These are phyloP conservation scores for Vanacampus margaritifer DNA, from an alignment of 2,113 vertebrate species.

Conservation along the genomic window DNA sequence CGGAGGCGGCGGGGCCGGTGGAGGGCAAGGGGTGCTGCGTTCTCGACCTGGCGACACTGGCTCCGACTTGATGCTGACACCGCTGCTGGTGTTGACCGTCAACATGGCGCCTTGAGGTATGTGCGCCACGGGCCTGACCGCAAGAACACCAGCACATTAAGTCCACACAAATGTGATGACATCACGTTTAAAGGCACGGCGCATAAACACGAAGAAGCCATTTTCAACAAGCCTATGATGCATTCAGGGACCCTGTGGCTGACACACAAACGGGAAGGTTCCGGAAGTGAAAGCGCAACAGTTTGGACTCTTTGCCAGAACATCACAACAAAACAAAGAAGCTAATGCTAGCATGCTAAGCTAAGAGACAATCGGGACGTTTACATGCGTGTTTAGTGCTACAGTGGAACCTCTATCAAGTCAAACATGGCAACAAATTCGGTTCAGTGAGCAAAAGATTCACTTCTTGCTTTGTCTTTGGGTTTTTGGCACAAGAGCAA, in stretches of 20 bases:
- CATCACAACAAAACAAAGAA: background rate
- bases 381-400: background rate
- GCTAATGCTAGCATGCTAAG: background rate
- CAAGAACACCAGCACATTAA: constrained; percentile 13
- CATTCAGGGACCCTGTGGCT: constrained; percentile 5
- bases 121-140: constrained; percentile 82
- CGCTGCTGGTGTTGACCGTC: constrained; percentile 88
- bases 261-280: background rate
- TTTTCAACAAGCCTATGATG: constrained; percentile 4
- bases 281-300: constrained; percentile 4
- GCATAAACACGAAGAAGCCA: constrained; percentile 4
- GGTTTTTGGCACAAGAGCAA: background rate
- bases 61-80: constrained; percentile 95
- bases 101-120: constrained; percentile 86
- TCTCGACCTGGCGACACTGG: constrained; percentile 91
- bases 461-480: too few species aligned
- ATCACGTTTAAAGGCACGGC: constrained; percentile 4
- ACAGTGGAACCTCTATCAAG: background rate
- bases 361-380: background rate
- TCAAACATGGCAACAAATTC: too few species aligned
- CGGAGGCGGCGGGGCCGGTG: constrained; percentile 53
- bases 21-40: constrained; percentile 81
- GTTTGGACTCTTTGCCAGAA: background rate
- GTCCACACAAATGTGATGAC: constrained; percentile 20
- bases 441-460: background rate